Base-by-base conservation (phyloP, 2,888 invertebrate species). In the Minunthozetes semirufus region DNA sequence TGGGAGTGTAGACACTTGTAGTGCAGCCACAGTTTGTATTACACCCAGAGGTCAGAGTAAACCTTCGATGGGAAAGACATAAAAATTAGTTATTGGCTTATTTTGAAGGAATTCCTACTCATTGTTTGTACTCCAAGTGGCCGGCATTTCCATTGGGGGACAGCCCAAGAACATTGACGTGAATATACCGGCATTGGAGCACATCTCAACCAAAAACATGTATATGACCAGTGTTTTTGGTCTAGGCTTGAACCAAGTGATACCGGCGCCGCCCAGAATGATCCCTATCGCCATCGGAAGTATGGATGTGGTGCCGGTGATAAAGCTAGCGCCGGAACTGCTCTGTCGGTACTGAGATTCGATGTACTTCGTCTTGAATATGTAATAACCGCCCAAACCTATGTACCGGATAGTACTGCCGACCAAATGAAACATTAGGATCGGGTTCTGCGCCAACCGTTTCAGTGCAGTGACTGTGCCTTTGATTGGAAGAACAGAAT, bases 201-300 rank as follows among this genome's bases (percentile, higher is more conserved):
- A 76, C 11, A 78, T 42, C 42, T 77, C 82, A 0, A 80, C 80
- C 2, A 81, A 27, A 0, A 82, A 80, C 75, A 82, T 82, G 80
- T 81, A 83, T 6, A 79, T 81, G 0, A 81, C 80, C 0, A 82
- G 76, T 29, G 75, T 76, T 25, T 80, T 77, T 1, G 82, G 80
- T 0, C 80, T 76, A 0, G 82, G 82, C 74, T 81, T 81, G 66
- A 81, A 80, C 59, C 79, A 79, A 0, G 80, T 80, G 9, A 83
- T 80, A 0, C 81, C 76, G 6, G 79, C 75, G 0, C 79, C 79
- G 1, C 79, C 79, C 1, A 78, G 5, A 22, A 78, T 13, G 33
- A 78, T 77, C 13, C 79, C 79, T 6, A 78, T 38, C 0, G 77
- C 42, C 77, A 78, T 79, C 11, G 78, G 73, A 17, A 77, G 63